A percentile compares a stretch with the other conserved stretches of the same genome.
These are phyloP conservation scores for Gallinago jamesoni DNA, from an alignment of 2,113 vertebrate genomes.

Conservation along the genomic window DNA sequence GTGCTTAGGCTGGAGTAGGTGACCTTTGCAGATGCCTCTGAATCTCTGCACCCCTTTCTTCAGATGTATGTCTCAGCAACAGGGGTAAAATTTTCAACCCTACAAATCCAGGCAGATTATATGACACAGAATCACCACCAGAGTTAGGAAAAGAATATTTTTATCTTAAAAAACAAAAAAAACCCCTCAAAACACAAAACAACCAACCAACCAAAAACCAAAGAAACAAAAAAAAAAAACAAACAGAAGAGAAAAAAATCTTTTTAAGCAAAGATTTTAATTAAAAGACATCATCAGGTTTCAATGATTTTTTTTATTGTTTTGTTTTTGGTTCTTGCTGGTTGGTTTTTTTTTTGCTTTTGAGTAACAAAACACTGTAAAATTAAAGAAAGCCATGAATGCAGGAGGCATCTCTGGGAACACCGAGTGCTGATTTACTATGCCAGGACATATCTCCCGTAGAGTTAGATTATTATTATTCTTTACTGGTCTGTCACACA, in stretches of 20 bases:
- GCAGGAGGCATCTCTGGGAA: background rate
- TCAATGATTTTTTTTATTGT: background rate
- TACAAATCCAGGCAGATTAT: background rate
- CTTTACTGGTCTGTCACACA: background rate
- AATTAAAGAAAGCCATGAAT: background rate
- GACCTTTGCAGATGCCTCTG: background rate
- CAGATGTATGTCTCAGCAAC: background rate
- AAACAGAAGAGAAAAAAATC: background rate
- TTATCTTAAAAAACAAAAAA: background rate
- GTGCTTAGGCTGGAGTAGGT: background rate
- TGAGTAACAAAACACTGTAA: background rate
- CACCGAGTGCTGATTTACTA: background rate
- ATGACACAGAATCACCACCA: background rate
- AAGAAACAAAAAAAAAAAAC: background rate
- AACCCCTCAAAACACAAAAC: background rate
- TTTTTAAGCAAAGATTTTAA: background rate
- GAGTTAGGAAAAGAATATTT: background rate
- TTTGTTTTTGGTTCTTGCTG: too few relatives aligned
- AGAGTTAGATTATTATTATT: background rate
- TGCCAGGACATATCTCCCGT: background rate
- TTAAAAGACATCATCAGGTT: background rate
- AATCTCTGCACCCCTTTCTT: background rate
- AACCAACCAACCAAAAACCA: too few relatives aligned
- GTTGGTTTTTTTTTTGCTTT: too few relatives aligned
- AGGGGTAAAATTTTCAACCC: background rate